Evolutionary conservation across 1,140 invertebrate genomes (phyloP).

Genomic region (Camponotus floridanus): DNA sequence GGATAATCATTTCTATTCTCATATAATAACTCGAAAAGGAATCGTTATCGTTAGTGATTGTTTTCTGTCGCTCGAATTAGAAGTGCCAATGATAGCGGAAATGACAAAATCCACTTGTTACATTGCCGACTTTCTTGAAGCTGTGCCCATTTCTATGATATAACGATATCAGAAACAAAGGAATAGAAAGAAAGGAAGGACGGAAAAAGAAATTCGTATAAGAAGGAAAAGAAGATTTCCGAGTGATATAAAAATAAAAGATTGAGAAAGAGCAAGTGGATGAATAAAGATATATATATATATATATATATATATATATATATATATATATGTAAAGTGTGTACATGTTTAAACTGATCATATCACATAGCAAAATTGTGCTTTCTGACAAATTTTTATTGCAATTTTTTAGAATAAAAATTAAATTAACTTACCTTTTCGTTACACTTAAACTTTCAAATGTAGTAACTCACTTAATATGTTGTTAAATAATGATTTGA

Average conservation of each 20-base stretch:
- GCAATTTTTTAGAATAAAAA: background rate
- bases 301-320: background rate
- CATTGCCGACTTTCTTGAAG: constrained; percentile 57
- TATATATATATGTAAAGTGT: constrained; percentile 21
- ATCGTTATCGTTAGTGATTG: constrained; percentile 10
- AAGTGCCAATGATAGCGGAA: constrained; percentile 42
- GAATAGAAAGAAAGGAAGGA: constrained; percentile 40
- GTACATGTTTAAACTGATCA: background rate
- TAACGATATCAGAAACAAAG: constrained; percentile 12
- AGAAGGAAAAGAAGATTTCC: constrained; percentile 66
- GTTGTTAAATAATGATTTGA: background rate
- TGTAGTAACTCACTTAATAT: background rate
- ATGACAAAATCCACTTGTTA: constrained; percentile 82
- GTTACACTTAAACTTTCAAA: background rate
- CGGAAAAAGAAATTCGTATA: constrained; percentile 29
- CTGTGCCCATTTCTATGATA: constrained; percentile 38
- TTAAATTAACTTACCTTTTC: background rate
- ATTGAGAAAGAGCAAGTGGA: constrained; percentile 48
- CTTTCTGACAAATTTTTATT: background rate
- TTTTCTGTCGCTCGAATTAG: background rate
- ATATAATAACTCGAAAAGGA: background rate
- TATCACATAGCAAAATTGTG: background rate
- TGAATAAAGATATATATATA: constrained; percentile 9
- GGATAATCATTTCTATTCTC: background rate
- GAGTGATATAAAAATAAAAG: constrained; percentile 69